Conservation (phyloP, 2,797 vertebrate species). For the Lithobates sylvaticus region DNA sequence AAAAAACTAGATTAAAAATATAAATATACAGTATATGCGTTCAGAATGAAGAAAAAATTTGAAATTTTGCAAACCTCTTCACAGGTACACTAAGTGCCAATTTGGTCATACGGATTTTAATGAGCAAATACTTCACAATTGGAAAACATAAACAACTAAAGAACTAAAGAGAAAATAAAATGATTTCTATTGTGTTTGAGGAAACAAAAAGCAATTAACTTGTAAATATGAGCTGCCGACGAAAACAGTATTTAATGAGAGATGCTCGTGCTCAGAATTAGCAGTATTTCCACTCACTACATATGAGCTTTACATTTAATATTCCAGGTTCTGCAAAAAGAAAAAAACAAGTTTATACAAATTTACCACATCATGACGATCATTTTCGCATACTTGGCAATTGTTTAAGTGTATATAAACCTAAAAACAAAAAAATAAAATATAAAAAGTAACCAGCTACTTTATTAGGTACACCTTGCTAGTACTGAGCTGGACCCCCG, state of each 20-base stretch:
- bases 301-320: background rate
- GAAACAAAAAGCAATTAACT: slow-evolving; percentile 38
- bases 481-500: too few species aligned
- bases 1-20: too few species aligned
- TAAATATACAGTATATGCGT: too few species aligned
- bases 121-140: slow-evolving; percentile 23
- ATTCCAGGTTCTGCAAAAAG: slow-evolving; percentile 3
- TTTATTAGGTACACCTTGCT: too few species aligned
- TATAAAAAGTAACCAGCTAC: too few species aligned
- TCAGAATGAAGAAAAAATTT: background rate
- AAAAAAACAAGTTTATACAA: background rate
- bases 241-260: slow-evolving; percentile 34
- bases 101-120: slow-evolving; percentile 30
- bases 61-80: background rate
- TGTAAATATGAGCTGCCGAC: slow-evolving; percentile 27
- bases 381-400: too few species aligned
- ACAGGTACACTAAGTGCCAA: slow-evolving; percentile 5
- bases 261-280: slow-evolving; percentile 10
- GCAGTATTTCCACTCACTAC: background rate
- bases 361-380: too few species aligned
- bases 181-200: slow-evolving; percentile 2
- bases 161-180: background rate
- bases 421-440: too few species aligned
- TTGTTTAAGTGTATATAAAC: too few species aligned
- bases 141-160: background rate